These are phyloP conservation scores for Tenthredo mesomela DNA, from an alignment of 2,888 invertebrate genomes.

Conservation along the genomic window DNA sequence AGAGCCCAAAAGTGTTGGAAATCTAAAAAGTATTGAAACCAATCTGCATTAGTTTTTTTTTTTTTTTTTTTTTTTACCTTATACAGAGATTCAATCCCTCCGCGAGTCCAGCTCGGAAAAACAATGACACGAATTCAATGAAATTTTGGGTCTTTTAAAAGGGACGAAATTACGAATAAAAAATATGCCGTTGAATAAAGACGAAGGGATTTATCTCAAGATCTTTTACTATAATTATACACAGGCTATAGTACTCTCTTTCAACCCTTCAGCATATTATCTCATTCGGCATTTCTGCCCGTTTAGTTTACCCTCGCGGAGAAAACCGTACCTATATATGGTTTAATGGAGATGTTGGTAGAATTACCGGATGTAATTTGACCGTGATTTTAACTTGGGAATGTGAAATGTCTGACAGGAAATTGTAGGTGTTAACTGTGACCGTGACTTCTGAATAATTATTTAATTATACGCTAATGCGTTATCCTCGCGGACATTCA, in stretches of 20 bases:
- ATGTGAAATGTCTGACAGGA: not conserved
- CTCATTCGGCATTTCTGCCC: not conserved
- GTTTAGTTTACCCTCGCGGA: not conserved
- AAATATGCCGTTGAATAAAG: not conserved
- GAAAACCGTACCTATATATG: too few relatives aligned
- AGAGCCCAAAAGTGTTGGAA: not conserved
- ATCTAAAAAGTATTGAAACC: not conserved
- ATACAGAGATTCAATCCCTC: not conserved
- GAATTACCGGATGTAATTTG: conserved; percentile 5
- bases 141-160: too few relatives aligned
- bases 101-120: not conserved
- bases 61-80: not conserved
- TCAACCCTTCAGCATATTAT: not conserved
- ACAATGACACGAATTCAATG: not conserved
- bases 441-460: not conserved
- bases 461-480: not conserved
- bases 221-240: not conserved
- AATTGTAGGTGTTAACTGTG: not conserved
- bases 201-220: not conserved
- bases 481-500: too few relatives aligned
- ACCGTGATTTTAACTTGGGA: conserved; percentile 11
- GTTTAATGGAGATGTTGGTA: conserved; percentile 5
- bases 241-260: not conserved
- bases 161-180: not conserved
- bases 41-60: not conserved